Evolutionary conservation across 2,888 invertebrate species (phyloP).

Genomic region (Parnassius smintheus): DNA sequence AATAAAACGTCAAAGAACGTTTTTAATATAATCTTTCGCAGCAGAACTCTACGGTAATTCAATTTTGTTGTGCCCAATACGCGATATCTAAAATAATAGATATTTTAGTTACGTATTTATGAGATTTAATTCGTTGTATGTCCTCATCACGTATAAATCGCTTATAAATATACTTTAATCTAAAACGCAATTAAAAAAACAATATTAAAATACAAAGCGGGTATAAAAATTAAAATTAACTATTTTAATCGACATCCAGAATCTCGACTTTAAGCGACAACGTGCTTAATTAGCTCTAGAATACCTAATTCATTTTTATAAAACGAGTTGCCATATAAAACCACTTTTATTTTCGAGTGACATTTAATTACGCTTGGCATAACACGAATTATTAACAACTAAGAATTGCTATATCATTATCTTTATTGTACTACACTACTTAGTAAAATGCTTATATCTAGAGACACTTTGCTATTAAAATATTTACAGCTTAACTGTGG

Average conservation of each 20-base stretch:
- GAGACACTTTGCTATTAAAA: conserved; percentile 10
- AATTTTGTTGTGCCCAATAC: background rate
- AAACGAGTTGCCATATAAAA: conserved; percentile 46
- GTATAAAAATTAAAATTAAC: conserved; percentile 19
- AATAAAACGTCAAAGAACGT: no score
- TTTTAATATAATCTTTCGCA: no score
- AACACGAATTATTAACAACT: conserved; percentile 39
- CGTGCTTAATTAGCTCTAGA: conserved; percentile 15
- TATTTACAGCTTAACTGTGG: conserved; percentile 4
- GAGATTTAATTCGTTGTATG: conserved; percentile 16
- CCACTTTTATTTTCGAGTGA: conserved; percentile 44
- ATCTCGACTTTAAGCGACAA: conserved; percentile 14
- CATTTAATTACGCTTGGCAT: conserved; percentile 40
- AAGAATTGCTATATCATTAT: conserved; percentile 25
- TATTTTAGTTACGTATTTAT: conserved; percentile 8
- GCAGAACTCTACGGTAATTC: no score
- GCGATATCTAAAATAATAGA: background rate
- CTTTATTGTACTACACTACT: conserved; percentile 3
- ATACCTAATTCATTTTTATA: conserved; percentile 38
- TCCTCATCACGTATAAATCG: conserved; percentile 11
- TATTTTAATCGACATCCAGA: conserved; percentile 16
- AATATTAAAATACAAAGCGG: conserved; percentile 13
- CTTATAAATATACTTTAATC: conserved; percentile 15
- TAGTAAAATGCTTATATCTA: conserved; percentile 12
- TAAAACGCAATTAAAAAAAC: conserved; percentile 16